Evolutionary conservation across 2,113 vertebrate species (phyloP), one percentile per base, ranked within the genome.

Genomic region (Marmota flaviventris): DNA sequence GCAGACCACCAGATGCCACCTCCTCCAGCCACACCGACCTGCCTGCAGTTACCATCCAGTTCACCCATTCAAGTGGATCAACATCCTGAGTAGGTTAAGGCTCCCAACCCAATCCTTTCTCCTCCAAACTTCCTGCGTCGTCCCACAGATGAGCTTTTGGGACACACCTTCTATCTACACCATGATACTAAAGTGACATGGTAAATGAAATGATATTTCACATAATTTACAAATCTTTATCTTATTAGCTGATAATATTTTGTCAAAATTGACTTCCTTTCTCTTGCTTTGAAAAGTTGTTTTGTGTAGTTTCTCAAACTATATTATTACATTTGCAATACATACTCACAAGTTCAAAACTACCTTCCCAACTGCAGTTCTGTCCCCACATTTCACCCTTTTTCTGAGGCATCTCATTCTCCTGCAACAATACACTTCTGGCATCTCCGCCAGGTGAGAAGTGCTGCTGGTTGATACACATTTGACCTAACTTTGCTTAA

Each of bases 241-340:
- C 14, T 34, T 67, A 20, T 8, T 29, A 18, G 3, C 6, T 86
- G 17, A 39, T 81, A 51, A 65, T 56, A 39, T 13, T 86, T 90
- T 86, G 29, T 73, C 18, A 85, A 85, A 90, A 81, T 85, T n/a
- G n/a, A 37, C n/a, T 53, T 48, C 8, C 17, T 42, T 78, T 89
- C 17, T 20, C 3, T 77, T 61, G 37, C 10, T 11, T 22, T 34
- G 32, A 22, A 82, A 58, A 75, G 14, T 1, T 32, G 11, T 91
- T n/a, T 53, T 81, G 37, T n/a, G 67, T 37, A 58, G 32, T 70
- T 39, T n/a, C n/a, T 12, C 34, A 27, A 10, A 51, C n/a, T 24
- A 34, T 39, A 61, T 75, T 45, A 65, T 42, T 18, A 63, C 25
- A 27, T 9, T 39, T 20, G 2, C 56, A 58, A 39, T 25, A 45